Conservation (phyloP, 2,888 invertebrate genomes). For the Ryuthela nishihirai region DNA sequence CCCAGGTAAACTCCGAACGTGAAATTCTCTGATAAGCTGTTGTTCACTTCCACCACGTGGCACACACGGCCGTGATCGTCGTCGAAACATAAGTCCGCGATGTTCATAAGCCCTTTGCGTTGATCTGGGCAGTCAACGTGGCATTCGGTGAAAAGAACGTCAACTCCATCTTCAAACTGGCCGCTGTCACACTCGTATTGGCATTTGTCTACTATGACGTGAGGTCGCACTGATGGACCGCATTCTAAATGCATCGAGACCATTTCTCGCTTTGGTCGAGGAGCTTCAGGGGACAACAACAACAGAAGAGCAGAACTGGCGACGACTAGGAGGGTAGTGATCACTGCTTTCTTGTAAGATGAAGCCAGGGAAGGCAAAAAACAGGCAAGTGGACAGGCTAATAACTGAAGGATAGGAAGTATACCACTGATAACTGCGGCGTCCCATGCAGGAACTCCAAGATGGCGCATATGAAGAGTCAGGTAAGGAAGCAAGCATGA, state of each 20-base stretch:
- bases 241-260: not conserved
- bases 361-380: conserved; percentile 75
- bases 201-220: conserved; percentile 1
- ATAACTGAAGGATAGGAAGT: conserved; percentile 77
- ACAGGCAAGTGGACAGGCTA: conserved; percentile 72
- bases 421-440: conserved; percentile 81
- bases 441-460: conserved; percentile 79
- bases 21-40: conserved; percentile 3
- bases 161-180: not conserved
- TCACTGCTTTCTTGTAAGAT: conserved; percentile 75
- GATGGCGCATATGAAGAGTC: conserved; percentile 83
- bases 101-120: not conserved
- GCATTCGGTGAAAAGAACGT: not conserved
- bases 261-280: not conserved
- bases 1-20: not conserved
- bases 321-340: conserved; percentile 69
- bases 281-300: conserved; percentile 52
- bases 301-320: conserved; percentile 75
- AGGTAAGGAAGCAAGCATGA: conserved; percentile 78
- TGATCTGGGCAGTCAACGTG: not conserved
- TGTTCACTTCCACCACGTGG: conserved; percentile 6
- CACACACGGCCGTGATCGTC: not conserved
- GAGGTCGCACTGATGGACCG: not conserved
- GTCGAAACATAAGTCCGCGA: conserved; percentile 5
- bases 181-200: not conserved